Conservation (phyloP, 2,797 vertebrate genomes). For the Tenualosa ilisha region DNA sequence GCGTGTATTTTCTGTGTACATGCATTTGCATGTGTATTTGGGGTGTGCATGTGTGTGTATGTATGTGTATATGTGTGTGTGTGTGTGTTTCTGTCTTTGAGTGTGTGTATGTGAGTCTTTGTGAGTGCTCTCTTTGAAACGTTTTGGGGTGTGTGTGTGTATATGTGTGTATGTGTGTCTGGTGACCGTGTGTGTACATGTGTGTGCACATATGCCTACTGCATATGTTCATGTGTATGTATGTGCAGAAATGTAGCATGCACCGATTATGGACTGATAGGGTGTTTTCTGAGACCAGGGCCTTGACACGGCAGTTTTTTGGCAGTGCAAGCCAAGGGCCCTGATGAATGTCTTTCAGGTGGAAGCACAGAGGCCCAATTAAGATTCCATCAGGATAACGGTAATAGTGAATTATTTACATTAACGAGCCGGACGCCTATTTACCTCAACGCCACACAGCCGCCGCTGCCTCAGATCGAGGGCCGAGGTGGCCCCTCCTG, state of each 20-base stretch:
- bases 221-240: neutral
- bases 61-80: neutral
- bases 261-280: neutral
- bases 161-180: neutral
- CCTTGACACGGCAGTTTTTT: neutral
- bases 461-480: neutral
- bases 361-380: constrained; percentile 73
- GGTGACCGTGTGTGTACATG: too few relatives aligned
- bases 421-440: constrained; percentile 62
- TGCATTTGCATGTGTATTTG: neutral
- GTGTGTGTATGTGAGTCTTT: neutral
- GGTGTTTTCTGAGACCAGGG: neutral
- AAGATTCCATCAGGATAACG: constrained; percentile 85
- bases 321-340: constrained; percentile 44
- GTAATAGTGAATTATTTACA: constrained; percentile 83
- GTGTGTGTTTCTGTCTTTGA: neutral
- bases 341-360: constrained; percentile 72
- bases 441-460: constrained; percentile 62
- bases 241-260: neutral
- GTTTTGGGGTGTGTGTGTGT: neutral
- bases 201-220: neutral
- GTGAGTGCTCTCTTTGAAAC: too few relatives aligned
- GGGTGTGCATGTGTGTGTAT: too few relatives aligned
- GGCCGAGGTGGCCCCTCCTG: neutral
- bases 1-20: neutral